phyloP scores from a whole-genome alignment of 1,140 invertebrate genomes.

The Apolygus lucorum region DNA sequence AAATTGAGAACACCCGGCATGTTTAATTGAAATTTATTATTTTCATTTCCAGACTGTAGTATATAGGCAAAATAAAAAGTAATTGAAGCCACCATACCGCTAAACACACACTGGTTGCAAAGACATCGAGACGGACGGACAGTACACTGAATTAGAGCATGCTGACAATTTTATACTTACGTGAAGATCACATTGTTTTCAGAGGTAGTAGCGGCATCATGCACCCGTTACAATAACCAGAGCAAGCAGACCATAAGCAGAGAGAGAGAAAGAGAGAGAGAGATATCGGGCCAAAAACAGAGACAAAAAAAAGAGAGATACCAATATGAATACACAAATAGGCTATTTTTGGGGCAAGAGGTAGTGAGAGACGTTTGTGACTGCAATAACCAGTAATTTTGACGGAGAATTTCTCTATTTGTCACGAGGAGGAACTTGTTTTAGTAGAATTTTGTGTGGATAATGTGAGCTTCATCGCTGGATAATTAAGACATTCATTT shows the following conservation, averaged over 20 bases:
- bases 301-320: slow-evolving; percentile 41
- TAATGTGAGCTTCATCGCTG: no score
- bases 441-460: no score
- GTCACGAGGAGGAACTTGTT: no score
- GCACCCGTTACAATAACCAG: slow-evolving; percentile 60
- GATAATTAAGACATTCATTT: no score
- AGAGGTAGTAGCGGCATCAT: slow-evolving; percentile 55
- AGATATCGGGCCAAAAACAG: slow-evolving; percentile 58
- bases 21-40: no score
- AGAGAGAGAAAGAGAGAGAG: slow-evolving; percentile 46
- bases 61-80: not conserved
- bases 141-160: slow-evolving; percentile 12
- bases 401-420: no score
- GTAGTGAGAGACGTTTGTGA: no score
- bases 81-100: slow-evolving; percentile 25
- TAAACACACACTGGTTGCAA: slow-evolving; percentile 26
- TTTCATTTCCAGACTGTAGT: no score
- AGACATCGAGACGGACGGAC: slow-evolving; percentile 26
- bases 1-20: no score
- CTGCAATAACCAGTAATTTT: no score
- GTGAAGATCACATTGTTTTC: slow-evolving; percentile 48
- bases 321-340: slow-evolving; percentile 35
- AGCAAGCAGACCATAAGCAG: slow-evolving; percentile 54
- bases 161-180: slow-evolving; percentile 51
- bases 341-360: slow-evolving; percentile 10